Percentiles rank a stretch among this genome's conserved stretches.
Conservation (phyloP, 2,113 vertebrate genomes). For the Falco punctatus region DNA sequence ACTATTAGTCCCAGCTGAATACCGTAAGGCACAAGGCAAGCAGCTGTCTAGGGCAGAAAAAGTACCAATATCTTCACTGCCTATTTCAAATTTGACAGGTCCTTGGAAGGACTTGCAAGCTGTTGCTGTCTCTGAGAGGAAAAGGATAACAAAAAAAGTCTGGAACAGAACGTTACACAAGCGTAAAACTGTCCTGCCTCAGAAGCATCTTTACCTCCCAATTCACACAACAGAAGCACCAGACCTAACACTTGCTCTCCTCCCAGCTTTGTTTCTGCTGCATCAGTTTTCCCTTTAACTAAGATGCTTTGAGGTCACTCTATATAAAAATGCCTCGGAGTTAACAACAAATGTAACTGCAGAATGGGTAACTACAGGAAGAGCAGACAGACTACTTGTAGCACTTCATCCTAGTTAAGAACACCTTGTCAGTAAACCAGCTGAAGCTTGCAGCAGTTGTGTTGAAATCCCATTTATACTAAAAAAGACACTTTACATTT, state of each 20-base stretch:
- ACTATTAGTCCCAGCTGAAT: not conserved
- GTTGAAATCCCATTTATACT: not conserved
- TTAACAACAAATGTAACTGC: not conserved
- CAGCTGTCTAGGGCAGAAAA: not conserved
- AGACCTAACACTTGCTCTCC: not conserved
- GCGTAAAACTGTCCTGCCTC: not conserved
- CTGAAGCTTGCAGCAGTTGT: not conserved
- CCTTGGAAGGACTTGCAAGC: not conserved
- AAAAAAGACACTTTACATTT: not conserved
- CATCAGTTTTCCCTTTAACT: not conserved
- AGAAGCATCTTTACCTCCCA: not conserved
- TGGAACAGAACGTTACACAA: not conserved
- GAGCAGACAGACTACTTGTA: not conserved
- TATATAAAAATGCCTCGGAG: not conserved
- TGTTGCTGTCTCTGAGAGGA: not conserved
- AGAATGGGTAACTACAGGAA: not conserved
- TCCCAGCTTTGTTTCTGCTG: not conserved
- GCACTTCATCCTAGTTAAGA: accelerated
- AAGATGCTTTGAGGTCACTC: not conserved
- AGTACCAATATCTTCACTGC: not conserved
- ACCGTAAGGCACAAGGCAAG: not conserved
- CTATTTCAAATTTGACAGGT: not conserved
- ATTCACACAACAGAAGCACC: not conserved
- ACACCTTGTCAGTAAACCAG: not conserved
- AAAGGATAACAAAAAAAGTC: not conserved